These are phyloP conservation scores for Eurystomus gularis DNA, from an alignment of 2,113 vertebrate genomes.

Conservation along the genomic window DNA sequence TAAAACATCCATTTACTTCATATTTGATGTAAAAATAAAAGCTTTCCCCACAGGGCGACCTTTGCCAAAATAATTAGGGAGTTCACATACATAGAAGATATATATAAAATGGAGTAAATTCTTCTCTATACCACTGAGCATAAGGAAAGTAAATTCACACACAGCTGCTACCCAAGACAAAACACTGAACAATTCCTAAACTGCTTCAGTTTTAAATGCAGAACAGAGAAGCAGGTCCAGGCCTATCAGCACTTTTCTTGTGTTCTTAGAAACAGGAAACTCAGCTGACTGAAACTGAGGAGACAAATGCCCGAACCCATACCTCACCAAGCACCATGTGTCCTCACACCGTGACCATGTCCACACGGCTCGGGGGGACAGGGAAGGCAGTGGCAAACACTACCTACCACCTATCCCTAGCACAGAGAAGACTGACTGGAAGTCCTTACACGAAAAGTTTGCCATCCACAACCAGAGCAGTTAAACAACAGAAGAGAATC, in stretches of 20 bases:
- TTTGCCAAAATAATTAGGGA: neutral
- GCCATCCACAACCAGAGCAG: neutral
- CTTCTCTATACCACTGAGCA: neutral
- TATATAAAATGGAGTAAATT: neutral
- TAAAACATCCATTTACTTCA: neutral
- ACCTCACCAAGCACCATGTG: neutral
- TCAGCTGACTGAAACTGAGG: neutral
- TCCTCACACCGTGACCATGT: neutral
- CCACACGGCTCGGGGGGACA: neutral
- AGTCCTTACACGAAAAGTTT: neutral
- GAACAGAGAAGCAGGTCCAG: neutral
- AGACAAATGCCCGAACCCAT: rapidly evolving
- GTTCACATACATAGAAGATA: neutral
- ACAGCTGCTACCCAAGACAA: neutral
- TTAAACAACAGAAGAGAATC: neutral
- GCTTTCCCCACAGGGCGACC: neutral
- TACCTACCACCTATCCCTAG: neutral
- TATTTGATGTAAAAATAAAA: neutral
- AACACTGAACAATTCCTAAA: neutral
- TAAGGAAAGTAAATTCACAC: neutral
- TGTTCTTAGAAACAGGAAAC: neutral
- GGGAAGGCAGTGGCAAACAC: neutral
- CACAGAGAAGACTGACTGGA: neutral
- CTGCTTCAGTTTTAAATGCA: neutral
- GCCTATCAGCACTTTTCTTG: neutral